Evolutionary conservation across 2,888 invertebrate species (phyloP), one percentile per base, ranked within the genome.

Genomic region (Phalera bucephala): DNA sequence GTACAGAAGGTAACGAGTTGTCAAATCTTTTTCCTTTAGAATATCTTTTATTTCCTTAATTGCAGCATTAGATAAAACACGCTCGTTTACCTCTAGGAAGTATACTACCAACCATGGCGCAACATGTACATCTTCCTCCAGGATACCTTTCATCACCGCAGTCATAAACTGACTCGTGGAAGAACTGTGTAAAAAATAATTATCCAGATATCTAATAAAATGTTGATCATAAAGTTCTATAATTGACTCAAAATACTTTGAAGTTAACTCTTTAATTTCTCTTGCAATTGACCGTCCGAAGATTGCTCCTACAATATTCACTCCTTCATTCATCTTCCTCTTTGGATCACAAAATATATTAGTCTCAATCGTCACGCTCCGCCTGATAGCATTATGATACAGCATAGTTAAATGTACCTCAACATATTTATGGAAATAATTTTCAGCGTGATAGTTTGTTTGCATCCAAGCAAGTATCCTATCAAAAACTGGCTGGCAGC

Each of bases 391-490:
- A 43, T 73, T 79, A 28, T 47, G 74, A 44, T 71, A 83, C 12
- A 79, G 45, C 71, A 79, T 79, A 0, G 62, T 76, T 9, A 77
- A 45, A 46, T 81, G 75, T 28, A 81, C 40, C 2, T 48, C 32
- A 0, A 61, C 62, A 36, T 73, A 77, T 13, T 32, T 45, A 0
- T 48, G 31, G 15, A 81, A 76, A 39, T 73, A 42, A 34, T 57
- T 36, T 20, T 78, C 72, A 15, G 70, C 52, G 0, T 74, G 69
- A 30, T 81, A 41, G 11, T 71, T 35, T 4, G 37, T 58, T 5
- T 63, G 61, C 51, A 71, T 47, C 51, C 72, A 71, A 17, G 35
- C 38, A 1, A 63, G 39, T 9, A 79, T 42, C 19, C 40, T 57
- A 34, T 76, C 66, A 28, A 80, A 63, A 1, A 78, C 61, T 3